Evolutionary conservation across 2,113 vertebrate genomes (phyloP).

Genomic region (Plecturocebus donacophilus): DNA sequence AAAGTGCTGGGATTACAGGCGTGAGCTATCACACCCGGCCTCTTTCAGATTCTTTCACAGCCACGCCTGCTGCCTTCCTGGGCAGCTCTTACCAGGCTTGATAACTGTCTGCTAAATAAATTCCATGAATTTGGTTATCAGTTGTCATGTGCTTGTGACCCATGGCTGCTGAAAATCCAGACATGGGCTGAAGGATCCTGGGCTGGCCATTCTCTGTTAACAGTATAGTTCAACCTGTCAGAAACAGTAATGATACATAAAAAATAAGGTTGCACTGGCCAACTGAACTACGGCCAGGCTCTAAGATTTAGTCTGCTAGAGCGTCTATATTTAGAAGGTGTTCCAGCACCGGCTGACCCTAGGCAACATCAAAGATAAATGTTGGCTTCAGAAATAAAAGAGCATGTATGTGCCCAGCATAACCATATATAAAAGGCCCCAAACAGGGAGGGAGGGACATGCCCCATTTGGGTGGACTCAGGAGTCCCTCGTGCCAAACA

Average conservation of each 20-base stretch:
- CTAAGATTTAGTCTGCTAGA: slow-evolving; percentile 66
- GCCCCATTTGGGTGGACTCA: not conserved
- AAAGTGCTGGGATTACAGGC: too few species aligned
- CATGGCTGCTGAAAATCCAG: not conserved
- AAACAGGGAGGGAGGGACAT: not conserved
- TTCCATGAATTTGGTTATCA: not conserved
- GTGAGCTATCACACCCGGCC: fast-evolving
- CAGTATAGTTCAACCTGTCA: slow-evolving; percentile 14
- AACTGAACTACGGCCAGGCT: slow-evolving; percentile 62
- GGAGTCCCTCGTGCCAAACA: not conserved
- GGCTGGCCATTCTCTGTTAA: slow-evolving; percentile 18
- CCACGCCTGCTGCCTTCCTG: not conserved
- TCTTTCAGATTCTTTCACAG: not conserved
- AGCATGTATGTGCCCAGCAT: not conserved
- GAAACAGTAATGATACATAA: slow-evolving; percentile 44
- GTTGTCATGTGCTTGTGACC: not conserved
- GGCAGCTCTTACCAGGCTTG: not conserved
- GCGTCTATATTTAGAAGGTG: slow-evolving; percentile 64
- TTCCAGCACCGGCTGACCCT: slow-evolving; percentile 39
- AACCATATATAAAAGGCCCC: not conserved
- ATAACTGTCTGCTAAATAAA: not conserved
- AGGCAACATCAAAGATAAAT: slow-evolving; percentile 69
- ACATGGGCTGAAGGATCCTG: not conserved
- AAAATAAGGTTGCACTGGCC: slow-evolving; percentile 29
- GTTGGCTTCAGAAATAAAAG: slow-evolving; percentile 63